Percentiles rank a stretch among this genome's conserved stretches.
Conservation (phyloP, 2,888 invertebrate genomes). For the Arrhopalites spinosus region DNA sequence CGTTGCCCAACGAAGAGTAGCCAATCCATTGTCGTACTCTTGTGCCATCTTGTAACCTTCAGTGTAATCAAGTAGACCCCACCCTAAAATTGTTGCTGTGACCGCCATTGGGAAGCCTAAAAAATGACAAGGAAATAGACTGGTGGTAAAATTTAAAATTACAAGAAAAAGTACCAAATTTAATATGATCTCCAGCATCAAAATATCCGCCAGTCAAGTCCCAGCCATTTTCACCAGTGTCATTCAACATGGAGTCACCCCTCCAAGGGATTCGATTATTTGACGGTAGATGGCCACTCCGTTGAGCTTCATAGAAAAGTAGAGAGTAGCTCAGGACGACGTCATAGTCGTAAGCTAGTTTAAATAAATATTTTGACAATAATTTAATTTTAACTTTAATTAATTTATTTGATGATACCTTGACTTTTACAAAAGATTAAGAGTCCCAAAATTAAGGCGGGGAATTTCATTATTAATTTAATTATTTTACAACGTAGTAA, state of each 20-base stretch:
- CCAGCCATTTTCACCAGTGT: slow-evolving; percentile 61
- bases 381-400: no score
- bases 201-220: slow-evolving; percentile 61
- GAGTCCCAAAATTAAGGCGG: no score
- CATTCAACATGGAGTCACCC: slow-evolving; percentile 63
- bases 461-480: no score
- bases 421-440: no score
- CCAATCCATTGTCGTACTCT: slow-evolving; percentile 54
- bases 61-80: slow-evolving; percentile 59
- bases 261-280: slow-evolving; percentile 65
- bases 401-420: no score
- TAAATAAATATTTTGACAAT: no score
- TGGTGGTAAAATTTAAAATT: no score
- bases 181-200: slow-evolving; percentile 55
- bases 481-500: no score
- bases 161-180: slow-evolving; percentile 55
- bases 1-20: slow-evolving; percentile 58
- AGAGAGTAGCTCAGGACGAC: slow-evolving; percentile 63
- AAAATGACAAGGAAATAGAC: no score
- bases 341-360: slow-evolving; percentile 62
- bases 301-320: slow-evolving; percentile 66
- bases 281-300: slow-evolving; percentile 63
- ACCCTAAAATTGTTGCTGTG: slow-evolving; percentile 51
- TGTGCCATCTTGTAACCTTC: slow-evolving; percentile 52
- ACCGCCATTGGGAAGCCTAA: slow-evolving; percentile 50